These are phyloP conservation scores for Sus cebifrons DNA, from an alignment of 2,797 vertebrate genomes.

Conservation along the genomic window DNA sequence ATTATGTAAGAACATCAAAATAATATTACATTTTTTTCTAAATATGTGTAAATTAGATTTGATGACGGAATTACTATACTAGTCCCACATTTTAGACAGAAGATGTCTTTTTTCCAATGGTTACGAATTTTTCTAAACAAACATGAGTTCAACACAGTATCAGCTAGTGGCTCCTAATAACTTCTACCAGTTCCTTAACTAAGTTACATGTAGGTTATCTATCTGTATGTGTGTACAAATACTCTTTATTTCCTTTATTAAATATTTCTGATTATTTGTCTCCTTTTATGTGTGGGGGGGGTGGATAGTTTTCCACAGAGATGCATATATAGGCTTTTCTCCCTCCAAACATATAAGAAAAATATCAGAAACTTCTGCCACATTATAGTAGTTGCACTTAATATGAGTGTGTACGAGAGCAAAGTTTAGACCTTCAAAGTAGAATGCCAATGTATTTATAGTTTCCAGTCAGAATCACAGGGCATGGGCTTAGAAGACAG, in stretches of 20 bases:
- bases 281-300: background rate
- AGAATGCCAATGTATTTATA: background rate
- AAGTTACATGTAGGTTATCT: constrained; percentile 20
- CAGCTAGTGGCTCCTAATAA: constrained; percentile 18
- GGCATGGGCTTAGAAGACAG: background rate
- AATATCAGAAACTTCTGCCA: constrained; percentile 12
- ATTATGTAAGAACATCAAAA: constrained; percentile 30
- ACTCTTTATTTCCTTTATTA: constrained; percentile 25
- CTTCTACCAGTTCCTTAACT: constrained; percentile 34
- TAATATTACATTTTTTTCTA: background rate
- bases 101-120: background rate
- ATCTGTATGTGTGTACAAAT: background rate
- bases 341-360: background rate
- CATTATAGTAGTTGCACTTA: background rate
- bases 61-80: background rate
- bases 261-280: background rate
- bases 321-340: background rate
- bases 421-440: constrained; percentile 12
- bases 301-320: constrained; percentile 5
- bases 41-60: constrained; percentile 28
- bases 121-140: background rate
- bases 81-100: constrained; percentile 45
- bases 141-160: constrained; percentile 58
- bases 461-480: constrained; percentile 6
- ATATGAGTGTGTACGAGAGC: background rate